Evolutionary conservation across 2,888 invertebrate genomes (phyloP).

Genomic region (Caradrina kadenii): DNA sequence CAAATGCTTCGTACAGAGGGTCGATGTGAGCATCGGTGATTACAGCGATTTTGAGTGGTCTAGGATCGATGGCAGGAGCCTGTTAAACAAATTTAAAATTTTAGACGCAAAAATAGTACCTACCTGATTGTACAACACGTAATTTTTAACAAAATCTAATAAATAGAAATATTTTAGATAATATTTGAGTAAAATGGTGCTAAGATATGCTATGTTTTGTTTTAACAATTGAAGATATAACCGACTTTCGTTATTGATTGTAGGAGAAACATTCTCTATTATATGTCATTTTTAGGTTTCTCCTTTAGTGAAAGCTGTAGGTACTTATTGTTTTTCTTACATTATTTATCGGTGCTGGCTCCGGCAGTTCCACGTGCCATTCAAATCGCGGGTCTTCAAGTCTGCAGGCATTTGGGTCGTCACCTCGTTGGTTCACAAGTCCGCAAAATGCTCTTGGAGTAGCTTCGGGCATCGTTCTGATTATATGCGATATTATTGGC

Average conservation of each 20-base stretch:
- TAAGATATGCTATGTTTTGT: too few species aligned
- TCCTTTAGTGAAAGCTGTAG: background rate
- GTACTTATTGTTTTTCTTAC: conserved; percentile 60
- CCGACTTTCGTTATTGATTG: background rate
- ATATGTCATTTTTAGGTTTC: background rate
- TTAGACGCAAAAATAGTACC: background rate
- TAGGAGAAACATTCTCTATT: background rate
- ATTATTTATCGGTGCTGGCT: conserved; percentile 56
- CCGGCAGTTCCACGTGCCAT: conserved; percentile 86
- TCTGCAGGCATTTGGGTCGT: conserved; percentile 80
- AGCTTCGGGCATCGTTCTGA: conserved; percentile 88
- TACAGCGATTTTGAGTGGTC: conserved; percentile 91
- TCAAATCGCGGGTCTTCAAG: conserved; percentile 84
- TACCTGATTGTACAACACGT: background rate
- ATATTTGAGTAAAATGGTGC: too few species aligned
- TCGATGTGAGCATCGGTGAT: conserved; percentile 96
- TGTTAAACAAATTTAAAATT: conserved; percentile 45
- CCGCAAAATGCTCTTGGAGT: conserved; percentile 90
- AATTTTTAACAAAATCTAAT: background rate
- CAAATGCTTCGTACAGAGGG: conserved; percentile 92
- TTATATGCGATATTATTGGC: conserved; percentile 91
- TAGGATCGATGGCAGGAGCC: conserved; percentile 62
- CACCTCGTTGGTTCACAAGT: conserved; percentile 85
- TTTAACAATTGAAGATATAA: too few species aligned
- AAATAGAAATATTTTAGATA: too few species aligned